Conservation (phyloP, 1,140 invertebrate species). For the Drusus annulatus region DNA sequence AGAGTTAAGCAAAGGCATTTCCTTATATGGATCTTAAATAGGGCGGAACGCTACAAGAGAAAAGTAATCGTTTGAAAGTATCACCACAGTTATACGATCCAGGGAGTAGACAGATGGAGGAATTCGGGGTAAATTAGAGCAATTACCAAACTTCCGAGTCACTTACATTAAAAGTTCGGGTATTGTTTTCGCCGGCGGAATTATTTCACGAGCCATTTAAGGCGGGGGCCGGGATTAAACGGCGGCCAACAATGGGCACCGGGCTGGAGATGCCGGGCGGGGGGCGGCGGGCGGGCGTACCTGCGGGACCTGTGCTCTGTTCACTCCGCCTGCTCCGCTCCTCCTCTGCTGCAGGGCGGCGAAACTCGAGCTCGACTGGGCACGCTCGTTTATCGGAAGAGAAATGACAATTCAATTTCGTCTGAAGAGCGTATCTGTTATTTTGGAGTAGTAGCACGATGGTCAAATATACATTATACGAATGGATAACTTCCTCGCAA, state of each 20-base stretch:
- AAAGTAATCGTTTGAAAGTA: too few relatives aligned
- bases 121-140: constrained; percentile 56
- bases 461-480: too few relatives aligned
- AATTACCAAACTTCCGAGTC: constrained; percentile 57
- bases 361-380: constrained; percentile 1
- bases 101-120: constrained; percentile 25
- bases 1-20: too few relatives aligned
- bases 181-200: constrained; percentile 55
- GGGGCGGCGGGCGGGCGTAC: not conserved
- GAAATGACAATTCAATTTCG: constrained; percentile 8
- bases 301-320: constrained; percentile 24
- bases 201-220: constrained; percentile 57
- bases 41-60: too few relatives aligned
- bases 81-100: too few relatives aligned
- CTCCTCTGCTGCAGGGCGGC: constrained; percentile 4
- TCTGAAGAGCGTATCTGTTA: too few relatives aligned
- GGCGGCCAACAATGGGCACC: constrained; percentile 29
- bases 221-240: constrained; percentile 40
- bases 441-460: too few relatives aligned
- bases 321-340: not conserved
- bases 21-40: too few relatives aligned
- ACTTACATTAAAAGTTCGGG: constrained; percentile 55
- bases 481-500: too few relatives aligned
- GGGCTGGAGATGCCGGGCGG: too few relatives aligned
- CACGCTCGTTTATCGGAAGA: constrained; percentile 1